Base-by-base conservation (phyloP, 2,113 vertebrate species). In the Ammodytes dubius region DNA sequence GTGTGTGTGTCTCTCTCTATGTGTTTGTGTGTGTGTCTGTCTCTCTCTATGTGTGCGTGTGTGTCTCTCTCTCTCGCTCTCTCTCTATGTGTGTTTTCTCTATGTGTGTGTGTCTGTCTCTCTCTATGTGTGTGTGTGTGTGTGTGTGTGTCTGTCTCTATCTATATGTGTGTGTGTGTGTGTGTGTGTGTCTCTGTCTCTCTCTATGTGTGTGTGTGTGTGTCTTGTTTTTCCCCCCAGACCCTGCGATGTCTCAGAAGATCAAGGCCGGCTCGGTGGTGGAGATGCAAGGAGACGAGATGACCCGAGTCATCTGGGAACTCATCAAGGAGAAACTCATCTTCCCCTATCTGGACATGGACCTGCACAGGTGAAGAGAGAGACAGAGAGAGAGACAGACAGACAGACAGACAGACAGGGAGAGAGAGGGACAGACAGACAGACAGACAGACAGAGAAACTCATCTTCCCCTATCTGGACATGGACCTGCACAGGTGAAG, bases 271-370 rank as follows among this genome's bases (percentile, higher is more conserved):
- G 98, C 6, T 96, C 98, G 0, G 97, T 99, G 87, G 98, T 99
- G 75, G 98, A 99, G 95, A 98, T 99, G 98, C 96, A 99, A 94
- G 98, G 98, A 85, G 98, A 99, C 88, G 98, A 99, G 91, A 99
- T 99, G 98, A 99, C 98, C 0, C 93, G 97, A 1, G 96, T 99
- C 76, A 99, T 99, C 93, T 99, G 98, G 98, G 98, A 99, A 19
- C 91, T 99, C 82, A 99, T 99, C 86, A 99, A 99, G 93, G 96
- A 99, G 82, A 99, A 99, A 86, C 96, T 99, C 79, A 97, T 99
- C 93, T 96, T 98, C 85, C 98, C 98, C 0, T 98, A 98, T 40
- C 93, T 99, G 92, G 96, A 98, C 73, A 85, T 99, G 76, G 97
- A 99, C 91, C 91, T 99, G 81, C 98, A 99, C 95, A 99, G 98